Evolutionary conservation across 1,140 invertebrate species (phyloP), one percentile per base, ranked within the genome.

Genomic region (Drosophila pandora): DNA sequence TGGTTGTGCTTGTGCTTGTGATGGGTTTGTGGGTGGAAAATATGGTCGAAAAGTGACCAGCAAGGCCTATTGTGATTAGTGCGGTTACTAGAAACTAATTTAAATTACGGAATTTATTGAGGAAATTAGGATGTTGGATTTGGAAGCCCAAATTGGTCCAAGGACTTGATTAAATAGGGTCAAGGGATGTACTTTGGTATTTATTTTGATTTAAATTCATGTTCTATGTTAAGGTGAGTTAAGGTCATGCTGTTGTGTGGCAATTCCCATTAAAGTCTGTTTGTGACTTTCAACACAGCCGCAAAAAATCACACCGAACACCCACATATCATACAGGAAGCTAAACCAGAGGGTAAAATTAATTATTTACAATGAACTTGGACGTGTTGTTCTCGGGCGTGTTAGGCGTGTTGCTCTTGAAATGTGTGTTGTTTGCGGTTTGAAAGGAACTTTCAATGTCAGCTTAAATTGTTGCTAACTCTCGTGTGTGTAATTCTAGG

Each of bases 401-500:
- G 6, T 21, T n/a, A 43, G n/a, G n/a, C n/a, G n/a, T n/a, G 28
- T 7, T 43, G 17, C 41, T 43, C 41, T 21, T 21, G 41, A 41
- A 21, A 23, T 41, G 57, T 37, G 23, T 53, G 39, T 21, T 74
- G 54, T 50, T 39, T 28, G 41, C 17, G n/a, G 41, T 43, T 43
- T 6, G n/a, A n/a, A 4, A 17, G 41, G 41, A 43, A 6, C 1
- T 8, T 21, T 43, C 41, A 21, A 43, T 21, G 43, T 22, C 5
- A 32, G 57, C 25, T 50, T 47, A 63, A 69, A 73, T 63, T 58
- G 39, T 63, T 70, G 49, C 89, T 74, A 50, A 53, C 45, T 62
- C 81, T 93, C 23, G 34, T 70, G 58, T 77, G 74, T 76, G 75
- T 90, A 76, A 62, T 90, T 88, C 61, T 90, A 90, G 88, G 88